These are phyloP conservation scores for Anastrepha ludens DNA, from an alignment of 1,140 invertebrate genomes.

Conservation along the genomic window DNA sequence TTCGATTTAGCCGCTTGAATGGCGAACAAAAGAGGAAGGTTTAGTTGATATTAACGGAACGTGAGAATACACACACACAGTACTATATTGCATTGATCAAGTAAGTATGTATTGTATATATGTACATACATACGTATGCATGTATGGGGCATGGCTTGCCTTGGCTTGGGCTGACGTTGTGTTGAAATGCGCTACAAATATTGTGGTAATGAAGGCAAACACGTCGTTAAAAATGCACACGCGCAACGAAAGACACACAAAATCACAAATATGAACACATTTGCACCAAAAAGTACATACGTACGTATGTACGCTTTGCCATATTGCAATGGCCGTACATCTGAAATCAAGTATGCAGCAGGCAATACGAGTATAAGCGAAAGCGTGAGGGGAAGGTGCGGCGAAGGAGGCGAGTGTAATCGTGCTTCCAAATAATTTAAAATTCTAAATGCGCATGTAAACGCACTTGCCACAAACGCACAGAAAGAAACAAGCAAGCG, in stretches of 20 bases:
- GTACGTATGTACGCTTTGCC: not conserved
- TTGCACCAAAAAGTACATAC: not conserved
- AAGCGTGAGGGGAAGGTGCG: not conserved
- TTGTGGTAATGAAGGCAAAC: conserved; percentile 40
- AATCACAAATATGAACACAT: not conserved
- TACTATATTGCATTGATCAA: not conserved
- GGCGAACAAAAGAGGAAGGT: conserved; percentile 38
- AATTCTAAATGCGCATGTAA: conserved; percentile 48
- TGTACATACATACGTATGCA: not conserved
- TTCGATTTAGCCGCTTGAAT: conserved; percentile 41
- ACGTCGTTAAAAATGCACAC: conserved; percentile 34
- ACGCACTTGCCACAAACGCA: conserved; percentile 18
- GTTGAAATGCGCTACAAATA: conserved; percentile 42
- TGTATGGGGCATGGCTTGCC: not conserved
- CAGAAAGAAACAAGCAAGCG: not conserved
- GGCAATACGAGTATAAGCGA: not conserved
- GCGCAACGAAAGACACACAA: not conserved
- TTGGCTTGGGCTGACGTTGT: not conserved
- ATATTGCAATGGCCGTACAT: not conserved
- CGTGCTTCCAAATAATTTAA: conserved; percentile 50
- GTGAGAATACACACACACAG: not conserved
- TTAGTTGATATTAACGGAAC: conserved; percentile 34
- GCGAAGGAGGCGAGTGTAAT: not conserved
- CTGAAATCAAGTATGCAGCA: conserved; percentile 36
- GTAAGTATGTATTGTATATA: not conserved